phyloP scores from a whole-genome alignment of 2,797 vertebrate genomes.

The Phrynocephalus forsythii region DNA sequence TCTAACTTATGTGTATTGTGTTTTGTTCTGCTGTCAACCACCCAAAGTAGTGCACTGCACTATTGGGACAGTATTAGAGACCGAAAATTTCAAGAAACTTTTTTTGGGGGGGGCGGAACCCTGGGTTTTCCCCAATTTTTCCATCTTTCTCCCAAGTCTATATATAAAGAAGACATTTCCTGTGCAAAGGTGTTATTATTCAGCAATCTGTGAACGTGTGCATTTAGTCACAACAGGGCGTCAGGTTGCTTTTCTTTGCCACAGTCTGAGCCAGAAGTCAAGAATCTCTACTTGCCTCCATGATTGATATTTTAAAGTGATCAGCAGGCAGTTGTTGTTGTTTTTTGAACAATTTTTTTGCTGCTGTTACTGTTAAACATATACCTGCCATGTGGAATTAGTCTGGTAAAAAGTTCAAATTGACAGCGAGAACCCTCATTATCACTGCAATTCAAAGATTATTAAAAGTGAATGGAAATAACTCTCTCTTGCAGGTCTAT shows the following conservation, averaged over 20 bases:
- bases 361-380: background rate
- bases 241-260: constrained; percentile 7
- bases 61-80: too few species aligned
- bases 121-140: too few species aligned
- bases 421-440: background rate
- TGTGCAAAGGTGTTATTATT: background rate
- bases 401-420: background rate
- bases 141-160: too few species aligned
- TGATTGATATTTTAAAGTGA: constrained; percentile 52
- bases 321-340: background rate
- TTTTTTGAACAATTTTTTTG: background rate
- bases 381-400: background rate
- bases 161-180: background rate
- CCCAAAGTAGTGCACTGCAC: too few species aligned
- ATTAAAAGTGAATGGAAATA: background rate
- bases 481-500: background rate
- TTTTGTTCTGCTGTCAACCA: too few species aligned
- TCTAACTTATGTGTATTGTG: too few species aligned
- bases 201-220: background rate
- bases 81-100: too few species aligned
- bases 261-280: constrained; percentile 20
- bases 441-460: background rate
- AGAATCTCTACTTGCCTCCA: background rate
- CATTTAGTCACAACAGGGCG: background rate
- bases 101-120: too few species aligned